Percentiles rank a stretch among this genome's conserved stretches.
Evolutionary conservation across 2,888 invertebrate genomes (phyloP).

Genomic region (Thumatha senex): DNA sequence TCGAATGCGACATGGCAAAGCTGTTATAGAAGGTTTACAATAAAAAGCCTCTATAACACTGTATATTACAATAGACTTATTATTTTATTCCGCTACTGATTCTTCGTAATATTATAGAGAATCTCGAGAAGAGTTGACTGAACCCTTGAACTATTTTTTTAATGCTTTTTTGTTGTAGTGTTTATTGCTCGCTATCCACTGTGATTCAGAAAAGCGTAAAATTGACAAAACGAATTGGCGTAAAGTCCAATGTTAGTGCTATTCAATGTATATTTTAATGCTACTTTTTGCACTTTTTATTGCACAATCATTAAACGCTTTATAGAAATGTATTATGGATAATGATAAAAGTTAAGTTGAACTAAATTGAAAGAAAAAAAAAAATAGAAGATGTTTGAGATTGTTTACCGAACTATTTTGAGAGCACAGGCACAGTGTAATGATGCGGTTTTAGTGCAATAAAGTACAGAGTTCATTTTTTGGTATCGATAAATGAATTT

Average conservation of each 20-base stretch:
- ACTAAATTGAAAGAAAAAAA: not conserved
- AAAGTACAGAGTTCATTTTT: too few relatives aligned
- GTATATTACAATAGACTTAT: not conserved
- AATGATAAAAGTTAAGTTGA: not conserved
- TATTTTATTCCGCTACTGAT: slow-evolving; percentile 1
- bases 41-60: not conserved
- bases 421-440: too few relatives aligned
- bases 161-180: slow-evolving; percentile 42
- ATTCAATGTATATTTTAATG: slow-evolving; percentile 30
- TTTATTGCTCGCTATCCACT: slow-evolving; percentile 43
- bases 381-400: not conserved
- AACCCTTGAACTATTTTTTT: slow-evolving; percentile 41
- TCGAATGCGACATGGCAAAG: not conserved
- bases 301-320: slow-evolving; percentile 8
- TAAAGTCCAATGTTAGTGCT: slow-evolving; percentile 35
- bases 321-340: slow-evolving; percentile 5
- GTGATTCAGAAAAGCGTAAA: slow-evolving; percentile 51
- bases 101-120: slow-evolving; percentile 2
- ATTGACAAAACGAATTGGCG: slow-evolving; percentile 56
- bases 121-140: slow-evolving; percentile 46
- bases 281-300: slow-evolving; percentile 14
- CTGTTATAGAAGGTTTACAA: not conserved
- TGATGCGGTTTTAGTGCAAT: too few relatives aligned
- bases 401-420: too few relatives aligned
- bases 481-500: too few relatives aligned